Conservation (phyloP, 2,888 invertebrate species). For the Leuctra nigra region DNA sequence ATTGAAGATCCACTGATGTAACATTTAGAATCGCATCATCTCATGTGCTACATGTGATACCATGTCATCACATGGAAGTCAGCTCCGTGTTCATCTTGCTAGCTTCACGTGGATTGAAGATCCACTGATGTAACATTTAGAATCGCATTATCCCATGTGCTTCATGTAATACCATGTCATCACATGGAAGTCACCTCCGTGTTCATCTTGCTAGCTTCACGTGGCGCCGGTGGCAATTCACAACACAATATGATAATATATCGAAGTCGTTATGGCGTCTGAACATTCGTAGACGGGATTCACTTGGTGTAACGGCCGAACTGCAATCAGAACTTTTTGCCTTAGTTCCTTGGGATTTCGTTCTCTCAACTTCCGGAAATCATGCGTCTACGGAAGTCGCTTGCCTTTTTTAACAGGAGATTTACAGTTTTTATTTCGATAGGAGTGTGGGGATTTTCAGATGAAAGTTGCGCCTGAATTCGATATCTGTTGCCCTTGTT, state of each 20-base stretch:
- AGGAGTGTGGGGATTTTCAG: conserved; percentile 6
- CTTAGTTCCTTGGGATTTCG: not conserved
- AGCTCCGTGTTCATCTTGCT: no score
- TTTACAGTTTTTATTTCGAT: conserved; percentile 7
- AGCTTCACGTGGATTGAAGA: no score
- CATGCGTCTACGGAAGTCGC: conserved; percentile 7
- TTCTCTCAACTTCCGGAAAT: conserved; percentile 15
- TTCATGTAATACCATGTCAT: no score
- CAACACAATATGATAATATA: conserved; percentile 15
- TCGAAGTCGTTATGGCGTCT: conserved; percentile 14
- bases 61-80: no score
- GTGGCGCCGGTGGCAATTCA: conserved; percentile 9
- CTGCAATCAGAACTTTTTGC: conserved; percentile 15
- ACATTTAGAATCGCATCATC: no score
- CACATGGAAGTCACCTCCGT: no score
- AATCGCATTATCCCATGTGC: no score
- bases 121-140: no score
- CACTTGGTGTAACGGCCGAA: conserved; percentile 6
- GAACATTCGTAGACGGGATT: conserved; percentile 3
- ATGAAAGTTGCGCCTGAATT: not conserved
- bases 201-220: conserved; percentile 8
- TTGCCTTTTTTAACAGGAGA: conserved; percentile 5
- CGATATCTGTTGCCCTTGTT: conserved; percentile 1
- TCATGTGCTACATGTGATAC: no score
- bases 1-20: no score